A percentile compares a stretch with the other conserved stretches of the same genome.
These are phyloP conservation scores for Pogonognathellus flavescens DNA, from an alignment of 1,140 invertebrate species.

Conservation along the genomic window DNA sequence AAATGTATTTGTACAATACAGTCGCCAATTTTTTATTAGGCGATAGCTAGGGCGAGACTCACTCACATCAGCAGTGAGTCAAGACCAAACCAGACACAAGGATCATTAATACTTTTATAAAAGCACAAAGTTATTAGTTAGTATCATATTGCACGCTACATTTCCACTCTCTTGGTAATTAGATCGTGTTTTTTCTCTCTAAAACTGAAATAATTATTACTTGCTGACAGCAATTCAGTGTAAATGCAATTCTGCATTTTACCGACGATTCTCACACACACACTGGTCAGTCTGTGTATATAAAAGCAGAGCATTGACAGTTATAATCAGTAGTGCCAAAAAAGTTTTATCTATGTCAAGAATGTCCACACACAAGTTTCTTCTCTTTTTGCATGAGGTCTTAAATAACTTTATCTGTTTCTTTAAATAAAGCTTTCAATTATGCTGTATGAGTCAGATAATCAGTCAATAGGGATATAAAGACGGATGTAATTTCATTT, in stretches of 20 bases:
- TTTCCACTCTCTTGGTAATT: slow-evolving; percentile 39
- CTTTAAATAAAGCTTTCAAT: not conserved
- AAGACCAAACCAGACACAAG: not conserved
- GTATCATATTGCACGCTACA: slow-evolving; percentile 35
- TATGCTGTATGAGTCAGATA: too few relatives aligned
- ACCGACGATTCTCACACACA: not conserved
- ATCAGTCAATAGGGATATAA: not conserved
- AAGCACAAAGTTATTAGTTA: slow-evolving; percentile 15
- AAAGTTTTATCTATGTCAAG: slow-evolving; percentile 25
- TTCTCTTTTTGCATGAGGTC: too few relatives aligned
- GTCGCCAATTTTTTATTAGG: not conserved
- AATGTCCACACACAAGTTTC: not conserved
- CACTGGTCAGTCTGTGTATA: not conserved
- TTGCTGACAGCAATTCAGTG: slow-evolving; percentile 15
- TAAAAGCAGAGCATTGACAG: too few relatives aligned
- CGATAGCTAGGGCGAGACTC: slow-evolving; percentile 20
- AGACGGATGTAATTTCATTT: slow-evolving; percentile 40
- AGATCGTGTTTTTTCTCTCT: slow-evolving; percentile 34
- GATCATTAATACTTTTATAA: slow-evolving; percentile 29
- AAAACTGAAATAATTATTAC: slow-evolving; percentile 18
- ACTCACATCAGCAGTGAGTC: not conserved
- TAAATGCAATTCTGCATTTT: slow-evolving; percentile 30
- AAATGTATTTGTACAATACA: not conserved
- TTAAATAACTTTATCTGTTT: not conserved
- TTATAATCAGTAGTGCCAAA: not conserved